Conservation (phyloP, 2,113 vertebrate species). For the Upupa epops region DNA sequence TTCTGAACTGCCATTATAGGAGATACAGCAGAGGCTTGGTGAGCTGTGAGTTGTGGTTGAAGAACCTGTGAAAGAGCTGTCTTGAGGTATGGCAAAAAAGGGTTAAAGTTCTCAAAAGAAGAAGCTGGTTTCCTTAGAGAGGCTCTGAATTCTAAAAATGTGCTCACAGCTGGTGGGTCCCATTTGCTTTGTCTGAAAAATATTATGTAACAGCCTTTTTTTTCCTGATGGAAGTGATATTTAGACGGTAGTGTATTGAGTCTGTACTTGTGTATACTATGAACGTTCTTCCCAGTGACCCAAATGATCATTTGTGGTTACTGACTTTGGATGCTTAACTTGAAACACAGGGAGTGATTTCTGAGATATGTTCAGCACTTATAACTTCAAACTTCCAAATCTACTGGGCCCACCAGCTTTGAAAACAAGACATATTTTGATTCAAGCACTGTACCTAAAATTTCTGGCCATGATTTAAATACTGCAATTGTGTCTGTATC, state of each 20-base stretch:
- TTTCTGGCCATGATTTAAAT: background rate
- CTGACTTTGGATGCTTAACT: background rate
- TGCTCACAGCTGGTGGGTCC: background rate
- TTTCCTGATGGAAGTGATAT: background rate
- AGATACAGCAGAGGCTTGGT: background rate
- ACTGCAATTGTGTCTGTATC: background rate
- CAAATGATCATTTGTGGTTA: background rate
- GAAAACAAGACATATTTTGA: conserved; percentile 27
- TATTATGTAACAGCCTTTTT: background rate
- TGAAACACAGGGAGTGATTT: background rate
- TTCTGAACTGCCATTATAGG: background rate
- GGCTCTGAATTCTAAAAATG: background rate
- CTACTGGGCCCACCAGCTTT: background rate
- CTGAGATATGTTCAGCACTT: background rate
- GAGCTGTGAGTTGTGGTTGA: background rate
- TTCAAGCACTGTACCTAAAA: background rate
- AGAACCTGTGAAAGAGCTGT: background rate
- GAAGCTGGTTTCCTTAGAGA: background rate
- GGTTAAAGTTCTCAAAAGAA: background rate
- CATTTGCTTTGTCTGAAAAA: background rate
- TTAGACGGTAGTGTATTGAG: background rate
- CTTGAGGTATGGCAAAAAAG: background rate
- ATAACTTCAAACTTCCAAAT: background rate
- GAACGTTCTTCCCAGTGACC: background rate
- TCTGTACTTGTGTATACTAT: background rate